These are phyloP conservation scores for Micromesistius poutassou DNA, from an alignment of 2,797 vertebrate genomes.

Conservation along the genomic window DNA sequence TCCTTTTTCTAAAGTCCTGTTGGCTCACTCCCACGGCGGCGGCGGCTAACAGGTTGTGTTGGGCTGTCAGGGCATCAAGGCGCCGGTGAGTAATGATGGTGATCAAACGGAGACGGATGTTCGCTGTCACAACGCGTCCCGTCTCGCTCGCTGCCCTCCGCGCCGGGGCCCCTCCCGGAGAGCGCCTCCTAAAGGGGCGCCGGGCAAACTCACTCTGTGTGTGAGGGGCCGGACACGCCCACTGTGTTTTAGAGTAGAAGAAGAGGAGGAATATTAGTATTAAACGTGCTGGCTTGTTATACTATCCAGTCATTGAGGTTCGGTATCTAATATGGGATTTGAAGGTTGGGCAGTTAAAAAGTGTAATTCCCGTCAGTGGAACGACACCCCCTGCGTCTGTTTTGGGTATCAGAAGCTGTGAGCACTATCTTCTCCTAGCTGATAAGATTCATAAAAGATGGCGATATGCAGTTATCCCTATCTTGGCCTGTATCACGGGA, in stretches of 20 bases:
- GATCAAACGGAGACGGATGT: constrained; percentile 10
- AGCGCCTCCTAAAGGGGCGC: background rate
- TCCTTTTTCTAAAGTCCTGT: background rate
- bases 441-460: too few species aligned
- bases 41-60: background rate
- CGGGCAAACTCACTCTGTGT: background rate
- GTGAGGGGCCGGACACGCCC: background rate
- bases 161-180: background rate
- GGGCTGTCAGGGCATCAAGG: background rate
- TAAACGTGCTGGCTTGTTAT: background rate
- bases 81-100: constrained; percentile 1
- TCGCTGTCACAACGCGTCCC: background rate
- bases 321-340: background rate
- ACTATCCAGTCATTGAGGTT: background rate
- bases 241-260: background rate
- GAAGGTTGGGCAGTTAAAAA: background rate
- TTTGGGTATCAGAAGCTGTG: constrained; percentile 14
- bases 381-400: background rate
- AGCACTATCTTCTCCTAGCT: too few species aligned
- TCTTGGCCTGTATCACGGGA: constrained; percentile 36
- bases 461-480: constrained; percentile 12
- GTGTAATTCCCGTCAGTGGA: background rate
- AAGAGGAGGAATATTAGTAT: background rate
- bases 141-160: background rate
- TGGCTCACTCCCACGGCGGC: background rate